Evolutionary conservation across 2,888 invertebrate species (phyloP), one percentile per base, ranked within the genome.

Genomic region (Nephrotoma appendiculata): DNA sequence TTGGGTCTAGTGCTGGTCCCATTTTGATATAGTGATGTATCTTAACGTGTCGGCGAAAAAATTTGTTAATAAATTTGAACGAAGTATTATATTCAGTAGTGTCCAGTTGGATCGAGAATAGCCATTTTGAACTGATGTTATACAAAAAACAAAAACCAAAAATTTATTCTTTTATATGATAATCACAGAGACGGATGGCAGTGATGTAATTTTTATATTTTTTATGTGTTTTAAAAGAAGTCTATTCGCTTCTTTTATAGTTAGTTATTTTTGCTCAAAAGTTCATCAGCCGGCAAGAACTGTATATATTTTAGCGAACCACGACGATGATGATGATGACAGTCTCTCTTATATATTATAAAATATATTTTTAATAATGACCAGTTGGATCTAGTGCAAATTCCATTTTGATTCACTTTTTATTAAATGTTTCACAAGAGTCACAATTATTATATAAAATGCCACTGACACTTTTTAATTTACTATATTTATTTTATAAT

Each of bases 51-150:
- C 31, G 11, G 11, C 6, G 7, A 6, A 83, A 41, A 12, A 48
- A 2, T 48, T 48, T 48, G n/a, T 84, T n/a, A 84, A 42, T 42
- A n/a, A 84, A 42, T 42, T 42, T 43, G 11, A 71, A 31, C 12
- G 0, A 43, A 5, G 19, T 19, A 19, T 83, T 85, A 15, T 9
- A 41, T 86, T 86, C 86, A 91, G 88, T 91, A 91, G 88, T 91
- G 91, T 88, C 91, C 91, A 88, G 91, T 91, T 88, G 91, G 91
- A 89, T 91, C 91, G 89, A 91, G 89, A 88, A 90, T 89, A 87
- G 88, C 88, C 89, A 91, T 91, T 90, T 88, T 88, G 57, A 15
- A 52, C 57, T 86, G 5, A 15, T 52, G 83, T 12, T 90, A 90
- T 88, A 19, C 19, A 57, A 57, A 19, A 57, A 57, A 19, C 7